Percentiles rank a stretch among this genome's conserved stretches.
Conservation (phyloP, 2,113 vertebrate species). For the Serinus canaria region DNA sequence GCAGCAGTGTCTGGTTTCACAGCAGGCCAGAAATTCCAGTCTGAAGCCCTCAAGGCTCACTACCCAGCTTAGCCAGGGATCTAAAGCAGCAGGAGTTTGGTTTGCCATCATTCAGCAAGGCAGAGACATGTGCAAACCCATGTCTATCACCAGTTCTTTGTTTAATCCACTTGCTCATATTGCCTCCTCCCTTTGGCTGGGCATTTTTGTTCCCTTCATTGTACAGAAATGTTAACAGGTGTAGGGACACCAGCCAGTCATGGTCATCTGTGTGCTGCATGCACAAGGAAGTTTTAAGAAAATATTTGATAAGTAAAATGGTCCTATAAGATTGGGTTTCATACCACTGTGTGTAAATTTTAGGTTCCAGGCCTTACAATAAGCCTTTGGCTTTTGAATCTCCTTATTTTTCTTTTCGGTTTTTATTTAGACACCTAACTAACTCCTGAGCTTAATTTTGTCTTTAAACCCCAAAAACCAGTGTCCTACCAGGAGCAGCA, state of each 20-base stretch:
- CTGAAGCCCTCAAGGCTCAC: neutral
- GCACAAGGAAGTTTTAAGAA: neutral
- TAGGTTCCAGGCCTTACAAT: neutral
- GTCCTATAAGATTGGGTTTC: neutral
- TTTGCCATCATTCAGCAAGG: neutral
- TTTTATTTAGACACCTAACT: neutral
- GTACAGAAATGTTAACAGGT: neutral
- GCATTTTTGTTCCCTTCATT: neutral
- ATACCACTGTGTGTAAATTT: neutral
- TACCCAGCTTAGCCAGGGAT: neutral
- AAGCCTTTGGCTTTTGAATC: neutral
- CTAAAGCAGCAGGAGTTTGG: slow-evolving; percentile 5
- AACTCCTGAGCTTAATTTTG: neutral
- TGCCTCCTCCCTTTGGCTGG: neutral
- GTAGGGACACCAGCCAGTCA: neutral
- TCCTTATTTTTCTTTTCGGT: neutral
- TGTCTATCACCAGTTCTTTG: neutral
- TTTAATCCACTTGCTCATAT: slow-evolving; percentile 1
- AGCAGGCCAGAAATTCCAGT: neutral
- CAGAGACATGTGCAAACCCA: neutral
- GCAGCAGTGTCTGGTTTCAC: slow-evolving; percentile 4
- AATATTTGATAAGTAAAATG: neutral
- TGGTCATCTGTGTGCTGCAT: neutral
- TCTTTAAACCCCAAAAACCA: neutral
- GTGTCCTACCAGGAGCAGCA: neutral